Evolutionary conservation across 1,140 invertebrate genomes (phyloP), one percentile per base, ranked within the genome.

Genomic region (Drosophila grimshawi): DNA sequence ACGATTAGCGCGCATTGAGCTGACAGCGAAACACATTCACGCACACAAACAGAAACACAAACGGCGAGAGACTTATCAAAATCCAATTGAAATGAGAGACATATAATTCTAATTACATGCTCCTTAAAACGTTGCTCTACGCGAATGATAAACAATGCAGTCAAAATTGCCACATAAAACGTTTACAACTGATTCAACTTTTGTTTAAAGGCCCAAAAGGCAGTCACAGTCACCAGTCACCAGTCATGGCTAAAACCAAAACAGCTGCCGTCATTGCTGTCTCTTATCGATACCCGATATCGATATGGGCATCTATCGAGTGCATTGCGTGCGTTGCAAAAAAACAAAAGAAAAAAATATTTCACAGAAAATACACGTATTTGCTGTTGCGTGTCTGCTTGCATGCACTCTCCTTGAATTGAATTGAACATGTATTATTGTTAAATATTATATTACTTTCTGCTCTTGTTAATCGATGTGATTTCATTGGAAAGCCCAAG

Each of bases 181-280:
- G 41, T 53, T 57, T 35, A 56, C 59, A 75, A 60, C 60, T 49
- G 51, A 61, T 55, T 45, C 27, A 55, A 61, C 71, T 49, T 60
- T 68, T 68, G 65, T 48, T 43, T 60, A 73, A 49, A 41, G 32
- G 66, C 59, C 32, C 8, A 52, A 60, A 71, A 49, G 60, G 46
- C 51, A 77, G 60, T 67, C 74, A 77, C 68, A 62, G 45, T 69
- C 56, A 73, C 41, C 68, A 62, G 45, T 69, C 56, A 73, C 41
- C 65, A 74, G 53, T 68, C 61, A 77, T 67, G 69, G 68, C 60
- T 64, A 74, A 60, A 68, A 69, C 61, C 62, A 82, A 88, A 88
- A 89, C 85, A 89, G 85, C 85, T 88, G 85, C 86, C 85, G 83
- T 88, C 83, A 89, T 78, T 73, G 65, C 78, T 78, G 64, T 55